Percentiles rank a stretch among this genome's conserved stretches.
Evolutionary conservation across 1,140 invertebrate species (phyloP).

Genomic region (Hestina assimilis): DNA sequence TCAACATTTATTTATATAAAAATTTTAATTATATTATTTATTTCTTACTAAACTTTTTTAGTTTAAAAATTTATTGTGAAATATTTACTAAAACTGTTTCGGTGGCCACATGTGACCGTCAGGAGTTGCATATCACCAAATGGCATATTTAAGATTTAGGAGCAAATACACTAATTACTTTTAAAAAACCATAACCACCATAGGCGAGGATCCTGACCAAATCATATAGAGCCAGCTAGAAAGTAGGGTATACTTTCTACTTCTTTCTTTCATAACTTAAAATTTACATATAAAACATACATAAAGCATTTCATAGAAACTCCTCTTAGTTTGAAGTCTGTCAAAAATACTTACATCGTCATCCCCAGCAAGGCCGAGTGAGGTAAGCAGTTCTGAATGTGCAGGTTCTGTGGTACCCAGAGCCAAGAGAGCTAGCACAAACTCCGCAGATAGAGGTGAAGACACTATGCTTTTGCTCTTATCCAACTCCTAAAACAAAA

Average conservation of each 20-base stretch:
- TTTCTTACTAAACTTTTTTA: too few relatives aligned
- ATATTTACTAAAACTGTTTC: too few relatives aligned
- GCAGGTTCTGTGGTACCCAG: conserved; percentile 51
- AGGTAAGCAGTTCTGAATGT: conserved; percentile 48
- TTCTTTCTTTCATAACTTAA: too few relatives aligned
- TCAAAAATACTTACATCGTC: conserved; percentile 50
- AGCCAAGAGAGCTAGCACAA: conserved; percentile 53
- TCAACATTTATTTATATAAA: not conserved
- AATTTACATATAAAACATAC: too few relatives aligned
- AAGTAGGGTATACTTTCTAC: too few relatives aligned
- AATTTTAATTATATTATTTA: not conserved
- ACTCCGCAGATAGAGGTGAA: conserved; percentile 67
- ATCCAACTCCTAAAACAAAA: conserved; percentile 53
- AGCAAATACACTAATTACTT: not conserved
- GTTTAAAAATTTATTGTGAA: too few relatives aligned
- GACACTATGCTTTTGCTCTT: conserved; percentile 60
- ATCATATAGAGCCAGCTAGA: too few relatives aligned
- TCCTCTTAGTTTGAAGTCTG: too few relatives aligned
- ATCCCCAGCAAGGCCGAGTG: conserved; percentile 54
- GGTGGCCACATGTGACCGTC: too few relatives aligned
- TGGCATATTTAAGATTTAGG: not conserved
- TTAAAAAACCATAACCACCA: not conserved
- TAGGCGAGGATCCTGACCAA: too few relatives aligned
- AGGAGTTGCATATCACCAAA: too few relatives aligned
- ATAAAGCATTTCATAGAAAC: too few relatives aligned